phyloP scores from a whole-genome alignment of 2,113 vertebrate species.

The Hyperopisus bebe region DNA sequence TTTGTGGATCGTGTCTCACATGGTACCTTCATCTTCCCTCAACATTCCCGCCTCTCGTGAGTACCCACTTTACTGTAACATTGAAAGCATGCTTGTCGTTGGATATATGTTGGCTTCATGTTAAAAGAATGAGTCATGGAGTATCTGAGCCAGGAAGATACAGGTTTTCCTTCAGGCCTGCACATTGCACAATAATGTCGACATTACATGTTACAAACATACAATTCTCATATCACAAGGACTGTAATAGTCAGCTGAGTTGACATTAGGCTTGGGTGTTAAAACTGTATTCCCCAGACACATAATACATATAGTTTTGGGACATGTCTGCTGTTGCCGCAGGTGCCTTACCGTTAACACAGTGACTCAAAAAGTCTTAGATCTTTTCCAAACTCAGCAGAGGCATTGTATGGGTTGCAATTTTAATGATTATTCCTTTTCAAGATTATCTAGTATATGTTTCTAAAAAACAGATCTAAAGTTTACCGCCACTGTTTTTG shows the following conservation, averaged over 20 bases:
- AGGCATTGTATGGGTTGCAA: background rate
- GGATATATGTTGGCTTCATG: background rate
- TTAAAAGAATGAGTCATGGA: background rate
- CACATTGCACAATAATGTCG: background rate
- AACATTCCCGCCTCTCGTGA: constrained; percentile 65
- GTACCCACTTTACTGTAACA: constrained; percentile 26
- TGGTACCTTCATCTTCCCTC: constrained; percentile 64
- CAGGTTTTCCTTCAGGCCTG: background rate
- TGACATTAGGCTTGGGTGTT: background rate
- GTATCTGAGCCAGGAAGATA: background rate
- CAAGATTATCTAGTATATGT: background rate
- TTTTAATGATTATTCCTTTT: background rate
- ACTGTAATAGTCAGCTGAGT: background rate
- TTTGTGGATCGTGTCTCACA: constrained; percentile 54
- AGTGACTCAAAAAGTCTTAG: background rate
- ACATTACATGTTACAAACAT: background rate
- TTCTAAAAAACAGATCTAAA: too few species aligned
- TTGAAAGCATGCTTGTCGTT: background rate
- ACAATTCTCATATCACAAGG: background rate
- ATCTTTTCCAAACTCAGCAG: background rate
- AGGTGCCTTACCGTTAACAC: background rate
- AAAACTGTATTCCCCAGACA: background rate
- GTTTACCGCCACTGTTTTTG: too few species aligned
- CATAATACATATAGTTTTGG: background rate
- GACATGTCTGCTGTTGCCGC: background rate